These are phyloP conservation scores for Sturnus vulgaris DNA, from an alignment of 2,113 vertebrate genomes.

Conservation along the genomic window DNA sequence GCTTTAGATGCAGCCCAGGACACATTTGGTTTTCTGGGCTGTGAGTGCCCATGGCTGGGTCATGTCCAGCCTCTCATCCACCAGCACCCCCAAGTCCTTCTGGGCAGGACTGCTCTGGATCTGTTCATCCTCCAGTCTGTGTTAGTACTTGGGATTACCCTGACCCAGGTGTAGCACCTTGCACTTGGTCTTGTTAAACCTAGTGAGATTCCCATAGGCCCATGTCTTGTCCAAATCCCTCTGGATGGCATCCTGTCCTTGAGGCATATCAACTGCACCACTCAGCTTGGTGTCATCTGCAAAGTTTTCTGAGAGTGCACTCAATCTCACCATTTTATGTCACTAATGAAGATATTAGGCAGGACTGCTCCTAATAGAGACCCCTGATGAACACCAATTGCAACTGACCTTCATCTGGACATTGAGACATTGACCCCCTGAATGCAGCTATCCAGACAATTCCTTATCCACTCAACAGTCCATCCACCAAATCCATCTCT, in stretches of 20 bases:
- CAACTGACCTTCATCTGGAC: not conserved
- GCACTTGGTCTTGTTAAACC: not conserved
- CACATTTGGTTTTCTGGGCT: not conserved
- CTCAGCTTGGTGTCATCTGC: not conserved
- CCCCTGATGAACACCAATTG: not conserved
- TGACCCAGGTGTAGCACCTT: not conserved
- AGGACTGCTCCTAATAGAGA: not conserved
- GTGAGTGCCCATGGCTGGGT: rapidly evolving
- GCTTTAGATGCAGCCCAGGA: not conserved
- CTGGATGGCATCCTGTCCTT: not conserved
- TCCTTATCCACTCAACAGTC: not conserved
- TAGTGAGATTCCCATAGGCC: rapidly evolving
- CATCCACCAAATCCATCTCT: not conserved
- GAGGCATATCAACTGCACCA: rapidly evolving
- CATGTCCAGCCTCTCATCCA: not conserved
- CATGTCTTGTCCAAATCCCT: not conserved
- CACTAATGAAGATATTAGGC: not conserved
- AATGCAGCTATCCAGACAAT: not conserved
- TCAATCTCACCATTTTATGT: not conserved
- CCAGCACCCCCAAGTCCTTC: not conserved
- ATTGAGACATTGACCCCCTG: not conserved
- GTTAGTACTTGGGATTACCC: rapidly evolving
- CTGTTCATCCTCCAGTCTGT: not conserved
- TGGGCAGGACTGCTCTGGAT: not conserved
- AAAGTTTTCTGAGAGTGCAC: not conserved